A percentile compares a stretch with the other conserved stretches of the same genome.
Conservation (phyloP, 2,113 vertebrate species). For the Agelaius phoeniceus region DNA sequence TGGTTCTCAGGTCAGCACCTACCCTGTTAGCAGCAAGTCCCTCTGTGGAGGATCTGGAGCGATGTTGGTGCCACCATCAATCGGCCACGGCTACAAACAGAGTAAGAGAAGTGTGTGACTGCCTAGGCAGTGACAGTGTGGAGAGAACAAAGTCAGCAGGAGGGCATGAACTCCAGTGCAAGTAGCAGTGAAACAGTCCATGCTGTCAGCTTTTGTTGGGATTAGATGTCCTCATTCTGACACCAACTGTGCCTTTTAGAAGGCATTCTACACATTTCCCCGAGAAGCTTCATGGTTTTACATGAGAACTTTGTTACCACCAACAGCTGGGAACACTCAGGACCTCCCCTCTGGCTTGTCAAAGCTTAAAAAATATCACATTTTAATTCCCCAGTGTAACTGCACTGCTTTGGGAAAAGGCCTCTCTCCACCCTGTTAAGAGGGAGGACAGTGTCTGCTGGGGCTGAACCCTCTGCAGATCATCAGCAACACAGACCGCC, state of each 20-base stretch:
- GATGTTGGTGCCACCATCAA: conserved; percentile 89
- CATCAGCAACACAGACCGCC: background rate
- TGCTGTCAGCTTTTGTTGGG: conserved; percentile 20
- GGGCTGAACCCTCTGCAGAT: background rate
- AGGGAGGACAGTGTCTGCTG: background rate
- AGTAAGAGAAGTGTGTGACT: conserved; percentile 9
- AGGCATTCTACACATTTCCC: background rate
- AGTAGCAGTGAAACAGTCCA: background rate
- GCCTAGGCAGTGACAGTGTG: background rate
- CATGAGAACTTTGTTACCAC: background rate
- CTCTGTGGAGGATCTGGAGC: conserved; percentile 90
- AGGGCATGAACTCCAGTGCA: conserved; percentile 24
- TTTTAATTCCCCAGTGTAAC: background rate
- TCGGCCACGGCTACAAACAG: conserved; percentile 86
- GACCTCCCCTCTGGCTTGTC: background rate
- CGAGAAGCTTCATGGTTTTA: background rate
- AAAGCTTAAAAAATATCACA: background rate
- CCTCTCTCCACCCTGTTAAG: background rate
- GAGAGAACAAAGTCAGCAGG: background rate
- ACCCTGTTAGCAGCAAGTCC: conserved; percentile 97
- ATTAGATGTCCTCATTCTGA: conserved; percentile 32
- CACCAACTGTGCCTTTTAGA: conserved; percentile 8
- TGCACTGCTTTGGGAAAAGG: background rate
- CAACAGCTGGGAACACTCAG: conserved; percentile 18
- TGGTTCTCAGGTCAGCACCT: conserved; percentile 22